Evolutionary conservation across 2,797 vertebrate genomes (phyloP), one percentile per base, ranked within the genome.

Genomic region (Phrynocephalus vlangalii): DNA sequence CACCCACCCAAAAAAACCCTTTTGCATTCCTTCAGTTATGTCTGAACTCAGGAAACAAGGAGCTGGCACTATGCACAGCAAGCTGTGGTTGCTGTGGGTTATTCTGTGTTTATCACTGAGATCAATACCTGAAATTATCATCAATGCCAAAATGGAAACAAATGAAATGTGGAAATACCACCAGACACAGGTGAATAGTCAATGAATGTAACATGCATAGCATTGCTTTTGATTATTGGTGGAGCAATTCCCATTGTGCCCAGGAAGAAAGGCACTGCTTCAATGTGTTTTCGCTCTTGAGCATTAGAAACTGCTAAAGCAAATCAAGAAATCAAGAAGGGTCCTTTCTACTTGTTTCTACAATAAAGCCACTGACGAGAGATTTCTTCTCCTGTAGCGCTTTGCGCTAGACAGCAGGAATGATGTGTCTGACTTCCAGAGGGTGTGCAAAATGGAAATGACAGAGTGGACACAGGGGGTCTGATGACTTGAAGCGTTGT

Each of bases 381-480:
- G 22, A 9, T 76, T 22, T 28, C 72, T 22, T 68, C 13, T 78
- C 24, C 7, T 44, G 85, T 52, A 83, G 85, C 71, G 84, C 85
- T 76, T 86, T 44, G 77, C n/a, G 56, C 72, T 72, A 75, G 8
- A 15, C 26, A 18, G 56, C 56, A 86, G 91, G 91, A 84, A 83
- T 88, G 88, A 87, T 68, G 67, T 91, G 67, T 87, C 48, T 83
- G 10, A 44, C 87, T 89, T 90, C 86, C 87, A 26, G 0, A 0
- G 0, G 50, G 87, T 90, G 80, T 91, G 10, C 88, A 89, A 93
- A 87, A 84, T 94, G 89, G 86, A 94, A 92, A 88, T 71, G 88
- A 68, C 67, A 63, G 88, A 86, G 82, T n/a, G 26, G 91, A 20
- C 15, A 63, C 60, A 63, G 60, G 60, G 13, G 60, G 15, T 63